These are phyloP conservation scores for Lithophane semibrunnea DNA, from an alignment of 2,888 invertebrate genomes.

Conservation along the genomic window DNA sequence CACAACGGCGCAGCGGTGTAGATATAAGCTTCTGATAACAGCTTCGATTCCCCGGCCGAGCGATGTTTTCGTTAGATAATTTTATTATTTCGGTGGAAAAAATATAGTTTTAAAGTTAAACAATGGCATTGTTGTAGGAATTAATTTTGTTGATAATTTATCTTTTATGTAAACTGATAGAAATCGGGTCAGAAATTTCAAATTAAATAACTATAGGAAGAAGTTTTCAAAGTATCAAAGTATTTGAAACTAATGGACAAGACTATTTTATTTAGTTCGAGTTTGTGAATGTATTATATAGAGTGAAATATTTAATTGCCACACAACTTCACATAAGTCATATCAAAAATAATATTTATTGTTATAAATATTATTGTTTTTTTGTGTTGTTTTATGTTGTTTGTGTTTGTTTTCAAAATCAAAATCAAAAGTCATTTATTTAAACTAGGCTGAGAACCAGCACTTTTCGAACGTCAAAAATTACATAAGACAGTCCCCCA, in stretches of 20 bases:
- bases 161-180: slow-evolving; percentile 15
- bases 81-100: slow-evolving; percentile 80
- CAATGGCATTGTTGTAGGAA: slow-evolving; percentile 72
- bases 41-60: slow-evolving; percentile 84
- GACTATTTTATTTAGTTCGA: too few relatives aligned
- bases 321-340: background rate
- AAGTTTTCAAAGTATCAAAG: background rate
- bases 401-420: too few relatives aligned
- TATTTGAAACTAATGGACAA: background rate
- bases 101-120: slow-evolving; percentile 72
- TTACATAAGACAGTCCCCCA: too few relatives aligned
- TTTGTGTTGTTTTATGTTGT: too few relatives aligned
- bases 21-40: slow-evolving; percentile 82
- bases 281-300: too few relatives aligned
- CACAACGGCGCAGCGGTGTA: slow-evolving; percentile 69
- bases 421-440: too few relatives aligned
- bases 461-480: too few relatives aligned
- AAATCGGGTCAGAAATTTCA: slow-evolving; percentile 11
- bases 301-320: background rate
- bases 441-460: too few relatives aligned
- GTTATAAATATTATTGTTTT: background rate
- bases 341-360: background rate
- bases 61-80: slow-evolving; percentile 82
- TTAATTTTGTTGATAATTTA: slow-evolving; percentile 43
- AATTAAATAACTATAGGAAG: slow-evolving; percentile 9